Evolutionary conservation across 2,797 vertebrate genomes (phyloP), one percentile per base, ranked within the genome.

Genomic region (Spheniscus humboldti): DNA sequence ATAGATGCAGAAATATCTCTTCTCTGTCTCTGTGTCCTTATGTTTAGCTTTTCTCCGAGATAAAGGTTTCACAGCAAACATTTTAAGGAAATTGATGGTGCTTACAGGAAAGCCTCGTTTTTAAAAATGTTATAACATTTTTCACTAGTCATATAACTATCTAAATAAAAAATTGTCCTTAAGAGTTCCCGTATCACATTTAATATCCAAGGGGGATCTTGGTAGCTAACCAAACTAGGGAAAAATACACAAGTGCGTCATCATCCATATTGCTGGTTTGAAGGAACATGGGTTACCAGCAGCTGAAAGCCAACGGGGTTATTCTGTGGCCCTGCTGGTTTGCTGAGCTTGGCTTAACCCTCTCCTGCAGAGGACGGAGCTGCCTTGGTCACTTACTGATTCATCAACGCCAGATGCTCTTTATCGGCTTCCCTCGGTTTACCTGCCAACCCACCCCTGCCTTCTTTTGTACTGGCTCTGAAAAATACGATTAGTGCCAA

Each of bases 1-100:
- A 96, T 82, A 94, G 88, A 96, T 93, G 96, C 93, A 93, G 96
- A 96, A 92, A 96, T 96, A 93, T 96, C 92, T 97, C 89, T 79
- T 91, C 73, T 60, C 94, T 83, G 81, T 88, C 88, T 78, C 90
- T 55, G 78, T 71, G 84, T 39, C 78, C 86, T 80, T 95, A 75
- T 95, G 94, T 94, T 97, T 87, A 85, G 96, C 96, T 97, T 93
- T 85, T 27, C 53, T 35, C 41, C 0, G 13, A 82, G 94, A 98
- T 94, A 97, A 97, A 96, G 90, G 92, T 93, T 97, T 95, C 94
- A 7, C 4, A 69, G 96, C 92, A 92, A 95, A 84, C 96, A 2
- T 92, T 97, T 97, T 94, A 95, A 96, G 96, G 95, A 95, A 96
- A 96, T 96, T 93, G 92, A 47, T 83, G 96, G 74, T 81, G 90